These are phyloP conservation scores for Pipa parva DNA, from an alignment of 2,113 vertebrate species.

Conservation along the genomic window DNA sequence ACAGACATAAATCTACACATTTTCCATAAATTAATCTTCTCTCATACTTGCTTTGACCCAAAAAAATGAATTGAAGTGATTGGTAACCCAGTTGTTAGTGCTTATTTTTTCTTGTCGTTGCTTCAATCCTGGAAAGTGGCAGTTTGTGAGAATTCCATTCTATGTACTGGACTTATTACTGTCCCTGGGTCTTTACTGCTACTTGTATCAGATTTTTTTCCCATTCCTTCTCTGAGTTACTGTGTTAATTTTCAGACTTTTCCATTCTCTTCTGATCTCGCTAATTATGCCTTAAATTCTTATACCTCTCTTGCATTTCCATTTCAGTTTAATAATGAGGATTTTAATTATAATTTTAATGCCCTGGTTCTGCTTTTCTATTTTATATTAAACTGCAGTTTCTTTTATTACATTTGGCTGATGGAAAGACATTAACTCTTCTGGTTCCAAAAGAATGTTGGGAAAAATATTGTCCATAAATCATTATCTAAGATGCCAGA, in stretches of 20 bases:
- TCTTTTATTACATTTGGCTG: slow-evolving; percentile 39
- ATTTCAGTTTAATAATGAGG: slow-evolving; percentile 44
- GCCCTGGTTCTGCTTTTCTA: slow-evolving; percentile 39
- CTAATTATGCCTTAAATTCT: slow-evolving; percentile 44
- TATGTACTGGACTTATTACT: slow-evolving; percentile 5
- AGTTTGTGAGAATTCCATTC: neutral
- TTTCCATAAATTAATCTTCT: no score
- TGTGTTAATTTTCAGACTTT: slow-evolving; percentile 38
- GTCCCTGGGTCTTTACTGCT: slow-evolving; percentile 22
- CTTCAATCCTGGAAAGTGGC: no score
- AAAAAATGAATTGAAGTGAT: no score
- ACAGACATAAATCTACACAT: no score
- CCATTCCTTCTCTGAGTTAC: slow-evolving; percentile 36
- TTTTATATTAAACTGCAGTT: slow-evolving; percentile 42
- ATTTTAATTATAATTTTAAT: slow-evolving; percentile 45
- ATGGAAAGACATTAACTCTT: slow-evolving; percentile 30
- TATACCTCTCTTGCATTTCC: slow-evolving; percentile 41
- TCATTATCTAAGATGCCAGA: no score
- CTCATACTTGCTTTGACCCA: no score
- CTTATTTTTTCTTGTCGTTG: no score
- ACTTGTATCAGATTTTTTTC: slow-evolving; percentile 25
- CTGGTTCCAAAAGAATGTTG: neutral
- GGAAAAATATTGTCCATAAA: slow-evolving; percentile 2
- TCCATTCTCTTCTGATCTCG: slow-evolving; percentile 38
- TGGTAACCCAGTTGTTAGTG: no score